A percentile compares a stretch with the other conserved stretches of the same genome.
phyloP scores from a whole-genome alignment of 1,140 invertebrate species.

The Dreissena polymorpha region DNA sequence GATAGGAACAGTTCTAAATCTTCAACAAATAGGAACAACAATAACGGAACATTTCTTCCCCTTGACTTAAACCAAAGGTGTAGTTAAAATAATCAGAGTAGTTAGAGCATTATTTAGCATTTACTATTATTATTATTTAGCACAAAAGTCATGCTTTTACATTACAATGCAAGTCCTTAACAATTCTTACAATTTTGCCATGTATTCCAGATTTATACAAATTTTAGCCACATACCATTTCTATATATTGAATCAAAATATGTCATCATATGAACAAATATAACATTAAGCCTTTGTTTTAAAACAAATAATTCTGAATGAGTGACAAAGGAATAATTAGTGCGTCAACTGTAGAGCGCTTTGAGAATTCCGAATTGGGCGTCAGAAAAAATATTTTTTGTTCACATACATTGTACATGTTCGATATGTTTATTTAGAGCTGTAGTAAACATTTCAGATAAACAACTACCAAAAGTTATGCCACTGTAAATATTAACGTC shows the following conservation, averaged over 20 bases:
- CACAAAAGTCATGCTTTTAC: neutral
- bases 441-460: constrained; percentile 51
- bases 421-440: constrained; percentile 46
- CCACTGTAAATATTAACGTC: constrained; percentile 54
- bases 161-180: constrained; percentile 4
- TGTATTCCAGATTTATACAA: constrained; percentile 11
- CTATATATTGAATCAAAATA: constrained; percentile 36
- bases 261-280: constrained; percentile 10
- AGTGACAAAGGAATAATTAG: constrained; percentile 1
- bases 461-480: constrained; percentile 46
- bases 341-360: constrained; percentile 42
- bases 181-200: constrained; percentile 20
- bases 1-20: constrained; percentile 9
- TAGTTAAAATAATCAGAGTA: constrained; percentile 19
- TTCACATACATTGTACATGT: constrained; percentile 11
- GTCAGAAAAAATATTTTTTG: constrained; percentile 46
- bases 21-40: constrained; percentile 16
- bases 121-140: no score
- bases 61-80: constrained; percentile 21
- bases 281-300: constrained; percentile 8
- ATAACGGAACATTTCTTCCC: neutral
- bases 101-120: constrained; percentile 1
- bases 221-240: constrained; percentile 23
- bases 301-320: neutral
- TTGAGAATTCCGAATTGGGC: constrained; percentile 49